Conservation (phyloP, 2,797 vertebrate species). For the Argyrosomus regius region DNA sequence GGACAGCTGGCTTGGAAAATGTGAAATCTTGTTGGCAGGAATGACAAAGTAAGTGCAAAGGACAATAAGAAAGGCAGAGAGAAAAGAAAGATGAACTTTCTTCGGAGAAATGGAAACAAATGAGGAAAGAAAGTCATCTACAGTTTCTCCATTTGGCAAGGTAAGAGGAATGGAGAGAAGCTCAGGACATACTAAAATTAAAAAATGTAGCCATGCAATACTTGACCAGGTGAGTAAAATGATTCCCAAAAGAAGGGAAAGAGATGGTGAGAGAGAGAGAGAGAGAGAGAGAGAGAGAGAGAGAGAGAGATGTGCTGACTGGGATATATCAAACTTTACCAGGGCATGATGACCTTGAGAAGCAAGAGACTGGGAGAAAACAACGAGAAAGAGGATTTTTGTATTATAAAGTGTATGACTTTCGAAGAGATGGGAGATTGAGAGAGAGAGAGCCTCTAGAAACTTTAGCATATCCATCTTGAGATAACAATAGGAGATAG, state of each 20-base stretch:
- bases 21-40: conserved; percentile 20
- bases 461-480: background rate
- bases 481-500: background rate
- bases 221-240: conserved; percentile 1
- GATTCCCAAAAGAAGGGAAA: conserved; percentile 18
- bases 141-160: conserved; percentile 28
- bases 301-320: background rate
- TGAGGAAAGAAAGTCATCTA: background rate
- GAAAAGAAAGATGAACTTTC: conserved; percentile 30
- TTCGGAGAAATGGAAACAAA: conserved; percentile 10
- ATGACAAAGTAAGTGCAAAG: conserved; percentile 19
- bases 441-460: background rate
- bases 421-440: background rate
- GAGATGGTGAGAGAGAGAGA: background rate
- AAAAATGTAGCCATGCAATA: conserved; percentile 1
- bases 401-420: background rate
- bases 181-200: background rate
- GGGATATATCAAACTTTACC: conserved; percentile 35
- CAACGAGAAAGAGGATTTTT: conserved; percentile 17
- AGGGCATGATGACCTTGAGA: conserved; percentile 36
- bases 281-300: too few relatives aligned
- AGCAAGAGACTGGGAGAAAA: conserved; percentile 12
- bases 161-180: conserved; percentile 11
- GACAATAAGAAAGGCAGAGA: conserved; percentile 11
- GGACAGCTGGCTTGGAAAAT: conserved; percentile 15